Percentiles rank a stretch among this genome's conserved stretches.
These are phyloP conservation scores for Emydocephalus ijimae DNA, from an alignment of 2,113 vertebrate genomes.

Conservation along the genomic window DNA sequence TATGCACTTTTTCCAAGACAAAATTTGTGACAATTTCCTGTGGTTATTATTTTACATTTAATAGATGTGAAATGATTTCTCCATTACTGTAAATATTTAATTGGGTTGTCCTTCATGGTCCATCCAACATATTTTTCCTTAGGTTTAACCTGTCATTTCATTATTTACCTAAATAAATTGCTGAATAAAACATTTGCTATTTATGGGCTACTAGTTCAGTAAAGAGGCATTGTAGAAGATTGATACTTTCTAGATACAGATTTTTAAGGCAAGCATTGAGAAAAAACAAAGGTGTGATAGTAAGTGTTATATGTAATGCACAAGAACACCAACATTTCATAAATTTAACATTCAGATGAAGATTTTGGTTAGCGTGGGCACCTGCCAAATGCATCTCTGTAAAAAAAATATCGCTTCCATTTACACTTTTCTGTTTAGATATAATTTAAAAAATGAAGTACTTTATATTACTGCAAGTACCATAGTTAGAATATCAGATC, in stretches of 20 bases:
- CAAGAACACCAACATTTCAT: background rate
- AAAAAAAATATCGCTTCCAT: background rate
- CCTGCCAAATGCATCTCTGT: background rate
- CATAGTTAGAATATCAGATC: background rate
- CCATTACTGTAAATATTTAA: background rate
- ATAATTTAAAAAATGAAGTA: background rate
- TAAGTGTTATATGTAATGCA: background rate
- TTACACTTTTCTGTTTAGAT: background rate
- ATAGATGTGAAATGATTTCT: background rate
- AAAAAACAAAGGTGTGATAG: background rate
- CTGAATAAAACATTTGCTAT: background rate
- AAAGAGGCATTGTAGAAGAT: background rate
- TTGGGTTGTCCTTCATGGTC: background rate
- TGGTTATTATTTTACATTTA: background rate
- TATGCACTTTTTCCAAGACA: background rate
- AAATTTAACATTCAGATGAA: background rate
- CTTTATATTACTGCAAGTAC: background rate
- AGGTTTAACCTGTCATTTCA: background rate
- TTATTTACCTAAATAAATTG: background rate
- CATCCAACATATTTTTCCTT: background rate
- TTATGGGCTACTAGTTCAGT: background rate
- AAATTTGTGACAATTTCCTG: background rate
- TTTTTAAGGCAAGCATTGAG: background rate
- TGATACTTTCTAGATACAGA: background rate
- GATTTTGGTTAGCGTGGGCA: background rate